phyloP scores from a whole-genome alignment of 2,888 invertebrate species.

The Pyrgus malvae region DNA sequence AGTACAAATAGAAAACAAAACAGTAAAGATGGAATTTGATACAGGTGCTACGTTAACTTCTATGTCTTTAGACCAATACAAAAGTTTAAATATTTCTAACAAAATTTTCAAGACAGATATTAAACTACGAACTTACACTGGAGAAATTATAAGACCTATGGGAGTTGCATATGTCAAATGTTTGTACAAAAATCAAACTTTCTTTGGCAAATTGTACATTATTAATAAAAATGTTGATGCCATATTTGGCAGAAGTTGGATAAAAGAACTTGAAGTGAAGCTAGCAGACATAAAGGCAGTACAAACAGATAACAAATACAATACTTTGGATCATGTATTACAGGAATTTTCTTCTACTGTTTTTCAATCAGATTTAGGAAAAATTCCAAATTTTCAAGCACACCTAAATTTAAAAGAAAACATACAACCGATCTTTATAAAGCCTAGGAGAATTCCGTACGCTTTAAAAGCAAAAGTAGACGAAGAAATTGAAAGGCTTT shows the following conservation, averaged over 20 bases:
- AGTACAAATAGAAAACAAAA: background rate
- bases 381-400: conserved; percentile 16
- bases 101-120: background rate
- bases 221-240: background rate
- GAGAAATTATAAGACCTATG: background rate
- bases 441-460: background rate
- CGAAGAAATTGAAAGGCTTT: background rate
- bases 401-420: conserved; percentile 22
- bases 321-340: background rate
- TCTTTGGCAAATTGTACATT: background rate
- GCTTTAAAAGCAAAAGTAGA: background rate
- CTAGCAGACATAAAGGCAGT: background rate
- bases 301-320: background rate
- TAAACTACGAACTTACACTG: background rate
- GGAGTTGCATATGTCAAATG: background rate
- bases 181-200: background rate
- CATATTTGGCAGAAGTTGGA: background rate
- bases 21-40: conserved; percentile 1
- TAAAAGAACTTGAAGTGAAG: background rate
- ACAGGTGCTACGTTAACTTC: background rate
- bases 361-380: background rate
- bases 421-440: background rate
- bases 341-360: background rate
- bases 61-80: conserved; percentile 5
- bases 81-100: background rate